Evolutionary conservation across 1,140 invertebrate species (phyloP).

Genomic region (Tetranychus cinnabarinus): DNA sequence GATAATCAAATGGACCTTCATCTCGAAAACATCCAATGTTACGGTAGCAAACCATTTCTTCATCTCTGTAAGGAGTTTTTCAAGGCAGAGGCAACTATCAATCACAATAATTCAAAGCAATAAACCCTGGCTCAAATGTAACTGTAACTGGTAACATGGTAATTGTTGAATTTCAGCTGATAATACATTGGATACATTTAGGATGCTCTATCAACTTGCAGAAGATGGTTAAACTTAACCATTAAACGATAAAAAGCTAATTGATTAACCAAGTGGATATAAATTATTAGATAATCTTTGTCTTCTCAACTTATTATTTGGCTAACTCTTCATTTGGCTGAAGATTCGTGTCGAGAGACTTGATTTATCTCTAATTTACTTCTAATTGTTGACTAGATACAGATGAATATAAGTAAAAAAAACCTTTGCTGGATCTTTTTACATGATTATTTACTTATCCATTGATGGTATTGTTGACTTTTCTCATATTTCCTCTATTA

Average conservation of each 20-base stretch:
- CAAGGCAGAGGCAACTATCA: background rate
- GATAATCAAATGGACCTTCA: conserved; percentile 64
- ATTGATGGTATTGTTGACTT: no score
- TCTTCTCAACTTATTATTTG: no score
- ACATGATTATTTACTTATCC: no score
- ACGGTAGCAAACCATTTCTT: conserved; percentile 53
- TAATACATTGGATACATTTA: background rate
- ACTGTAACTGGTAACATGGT: background rate
- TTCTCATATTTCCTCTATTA: no score
- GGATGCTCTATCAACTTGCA: background rate
- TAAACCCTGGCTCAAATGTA: background rate
- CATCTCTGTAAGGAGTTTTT: conserved; percentile 15
- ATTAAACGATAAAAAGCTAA: background rate
- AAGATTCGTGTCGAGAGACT: no score
- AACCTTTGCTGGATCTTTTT: no score
- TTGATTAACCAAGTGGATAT: background rate
- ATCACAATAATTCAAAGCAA: background rate
- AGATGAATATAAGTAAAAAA: no score
- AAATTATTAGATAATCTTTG: no score
- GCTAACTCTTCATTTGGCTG: no score
- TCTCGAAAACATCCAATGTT: conserved; percentile 83
- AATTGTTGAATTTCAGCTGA: background rate
- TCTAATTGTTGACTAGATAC: no score
- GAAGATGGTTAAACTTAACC: background rate
- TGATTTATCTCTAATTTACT: no score